Conservation (phyloP, 2,797 vertebrate genomes). For the Sus cebifrons region DNA sequence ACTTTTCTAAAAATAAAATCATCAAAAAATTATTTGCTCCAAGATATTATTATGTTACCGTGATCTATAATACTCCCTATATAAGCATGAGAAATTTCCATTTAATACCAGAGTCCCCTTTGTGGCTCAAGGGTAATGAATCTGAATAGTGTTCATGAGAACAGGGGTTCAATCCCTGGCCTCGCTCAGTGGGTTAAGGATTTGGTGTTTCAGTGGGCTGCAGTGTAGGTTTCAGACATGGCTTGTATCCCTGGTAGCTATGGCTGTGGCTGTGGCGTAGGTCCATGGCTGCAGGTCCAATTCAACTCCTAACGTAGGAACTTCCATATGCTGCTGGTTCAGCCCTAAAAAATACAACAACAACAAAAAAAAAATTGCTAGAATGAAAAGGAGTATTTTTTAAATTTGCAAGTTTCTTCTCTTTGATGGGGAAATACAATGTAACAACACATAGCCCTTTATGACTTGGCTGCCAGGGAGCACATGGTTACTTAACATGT, state of each 20-base stretch:
- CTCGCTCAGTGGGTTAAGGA: too few relatives aligned
- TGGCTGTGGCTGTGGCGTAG: too few relatives aligned
- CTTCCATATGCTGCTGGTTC: too few relatives aligned
- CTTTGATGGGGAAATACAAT: neutral
- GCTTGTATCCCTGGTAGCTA: too few relatives aligned
- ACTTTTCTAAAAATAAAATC: neutral
- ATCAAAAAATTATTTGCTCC: constrained; percentile 24
- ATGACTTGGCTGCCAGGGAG: neutral
- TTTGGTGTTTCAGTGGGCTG: too few relatives aligned
- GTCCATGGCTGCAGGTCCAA: too few relatives aligned
- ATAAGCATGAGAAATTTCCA: neutral
- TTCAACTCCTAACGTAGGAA: too few relatives aligned
- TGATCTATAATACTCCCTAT: neutral
- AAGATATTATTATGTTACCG: neutral
- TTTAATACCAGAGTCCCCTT: neutral
- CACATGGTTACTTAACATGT: neutral
- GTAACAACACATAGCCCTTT: neutral
- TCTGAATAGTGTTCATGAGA: too few relatives aligned
- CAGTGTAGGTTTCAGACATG: too few relatives aligned
- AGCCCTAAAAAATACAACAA: too few relatives aligned
- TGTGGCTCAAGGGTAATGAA: too few relatives aligned
- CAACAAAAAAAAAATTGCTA: neutral
- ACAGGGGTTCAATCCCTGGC: too few relatives aligned
- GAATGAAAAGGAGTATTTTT: neutral
- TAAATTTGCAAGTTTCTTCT: neutral